phyloP scores from a whole-genome alignment of 2,113 vertebrate species.

The Limnothrissa miodon region DNA sequence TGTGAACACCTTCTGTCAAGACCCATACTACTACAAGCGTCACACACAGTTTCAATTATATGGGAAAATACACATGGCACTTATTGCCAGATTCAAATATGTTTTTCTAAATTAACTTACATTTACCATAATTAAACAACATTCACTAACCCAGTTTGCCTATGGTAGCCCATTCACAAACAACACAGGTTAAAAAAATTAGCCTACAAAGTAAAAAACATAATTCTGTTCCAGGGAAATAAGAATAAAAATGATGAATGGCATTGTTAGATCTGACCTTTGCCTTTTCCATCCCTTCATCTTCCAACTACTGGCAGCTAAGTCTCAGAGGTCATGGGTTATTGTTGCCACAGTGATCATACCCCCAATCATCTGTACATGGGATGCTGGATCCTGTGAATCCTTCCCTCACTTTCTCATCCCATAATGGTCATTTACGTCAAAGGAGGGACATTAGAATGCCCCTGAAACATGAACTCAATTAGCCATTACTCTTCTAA shows the following conservation, averaged over 20 bases:
- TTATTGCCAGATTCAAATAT: neutral
- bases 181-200: conserved; percentile 20
- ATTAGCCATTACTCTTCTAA: conserved; percentile 19
- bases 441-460: conserved; percentile 31
- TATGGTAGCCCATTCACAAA: neutral
- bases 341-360: conserved; percentile 19
- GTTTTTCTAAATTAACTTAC: neutral
- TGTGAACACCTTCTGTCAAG: conserved; percentile 44
- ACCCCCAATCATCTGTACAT: conserved; percentile 27
- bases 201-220: conserved; percentile 30
- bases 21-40: conserved; percentile 14
- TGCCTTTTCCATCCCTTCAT: conserved; percentile 51
- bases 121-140: neutral
- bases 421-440: conserved; percentile 52
- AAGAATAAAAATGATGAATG: conserved; percentile 42
- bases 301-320: conserved; percentile 39
- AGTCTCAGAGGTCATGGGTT: conserved; percentile 36
- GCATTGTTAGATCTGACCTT: conserved; percentile 43
- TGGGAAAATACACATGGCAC: neutral
- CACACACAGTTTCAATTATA: neutral
- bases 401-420: conserved; percentile 42
- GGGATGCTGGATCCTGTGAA: conserved; percentile 27
- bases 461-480: conserved; percentile 31
- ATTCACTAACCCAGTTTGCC: neutral
- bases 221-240: conserved; percentile 20